Percentiles rank a stretch among this genome's conserved stretches.
Evolutionary conservation across 23 tunicate genomes (phyloP).

Genomic region (Corella eumyota): DNA sequence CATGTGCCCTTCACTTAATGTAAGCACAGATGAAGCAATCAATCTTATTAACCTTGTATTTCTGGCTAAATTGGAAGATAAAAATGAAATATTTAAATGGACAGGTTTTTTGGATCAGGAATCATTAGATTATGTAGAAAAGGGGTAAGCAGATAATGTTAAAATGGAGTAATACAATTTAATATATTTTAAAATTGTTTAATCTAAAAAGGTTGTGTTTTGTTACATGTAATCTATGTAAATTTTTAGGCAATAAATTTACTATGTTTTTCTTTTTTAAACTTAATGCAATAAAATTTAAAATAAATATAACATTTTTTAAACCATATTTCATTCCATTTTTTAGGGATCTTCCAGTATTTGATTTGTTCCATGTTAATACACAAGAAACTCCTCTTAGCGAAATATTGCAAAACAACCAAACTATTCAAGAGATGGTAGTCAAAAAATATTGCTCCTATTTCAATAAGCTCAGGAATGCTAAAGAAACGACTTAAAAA

Average conservation of each 20-base stretch:
- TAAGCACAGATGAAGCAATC: slow-evolving; percentile 52
- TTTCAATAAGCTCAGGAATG: too few relatives aligned
- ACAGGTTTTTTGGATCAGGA: slow-evolving; percentile 40
- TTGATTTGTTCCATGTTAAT: slow-evolving; percentile 66
- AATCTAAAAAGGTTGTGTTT: too few relatives aligned
- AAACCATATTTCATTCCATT: too few relatives aligned
- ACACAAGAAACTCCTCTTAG: slow-evolving; percentile 63
- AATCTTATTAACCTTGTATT: slow-evolving; percentile 55
- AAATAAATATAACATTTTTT: too few relatives aligned
- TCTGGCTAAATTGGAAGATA: slow-evolving; percentile 18
- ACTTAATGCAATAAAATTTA: too few relatives aligned
- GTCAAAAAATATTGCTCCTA: too few relatives aligned
- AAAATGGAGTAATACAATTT: too few relatives aligned
- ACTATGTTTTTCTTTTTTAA: too few relatives aligned
- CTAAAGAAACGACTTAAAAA: too few relatives aligned
- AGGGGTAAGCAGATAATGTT: slow-evolving; percentile 37
- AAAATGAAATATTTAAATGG: slow-evolving; percentile 17
- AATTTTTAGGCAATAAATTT: too few relatives aligned
- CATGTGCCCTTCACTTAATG: slow-evolving; percentile 67
- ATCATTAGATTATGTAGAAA: slow-evolving; percentile 33
- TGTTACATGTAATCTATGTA: too few relatives aligned
- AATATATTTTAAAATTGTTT: too few relatives aligned
- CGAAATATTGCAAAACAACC: slow-evolving; percentile 8
- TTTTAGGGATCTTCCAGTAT: slow-evolving; percentile 60
- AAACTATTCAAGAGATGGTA: background rate